Percentiles rank a stretch among this genome's conserved stretches.
Conservation (phyloP, 2,797 vertebrate species). For the Pampus argenteus region DNA sequence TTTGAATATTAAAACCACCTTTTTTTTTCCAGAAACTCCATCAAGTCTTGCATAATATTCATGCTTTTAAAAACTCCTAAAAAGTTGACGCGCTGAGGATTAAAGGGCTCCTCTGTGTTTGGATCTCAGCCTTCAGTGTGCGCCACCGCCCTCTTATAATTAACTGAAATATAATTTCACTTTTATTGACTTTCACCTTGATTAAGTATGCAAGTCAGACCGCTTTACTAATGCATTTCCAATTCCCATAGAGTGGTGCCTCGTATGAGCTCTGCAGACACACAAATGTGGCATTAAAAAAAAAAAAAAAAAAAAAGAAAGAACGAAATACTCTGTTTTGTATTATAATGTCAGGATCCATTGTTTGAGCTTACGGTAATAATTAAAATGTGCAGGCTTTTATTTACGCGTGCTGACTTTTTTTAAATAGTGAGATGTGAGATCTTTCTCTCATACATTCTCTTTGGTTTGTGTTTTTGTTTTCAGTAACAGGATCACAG, state of each 20-base stretch:
- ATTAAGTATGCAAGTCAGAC: constrained; percentile 29
- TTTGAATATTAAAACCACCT: constrained; percentile 36
- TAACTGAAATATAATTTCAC: constrained; percentile 43
- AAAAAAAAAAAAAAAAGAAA: too few species aligned
- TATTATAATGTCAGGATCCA: constrained; percentile 18
- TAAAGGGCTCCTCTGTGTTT: constrained; percentile 28
- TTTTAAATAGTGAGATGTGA: background rate
- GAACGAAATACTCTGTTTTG: background rate
- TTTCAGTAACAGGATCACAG: background rate
- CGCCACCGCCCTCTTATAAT: constrained; percentile 23
- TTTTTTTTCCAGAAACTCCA: constrained; percentile 9
- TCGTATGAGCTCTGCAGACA: background rate
- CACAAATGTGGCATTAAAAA: background rate
- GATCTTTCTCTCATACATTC: constrained; percentile 5
- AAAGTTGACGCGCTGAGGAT: constrained; percentile 27
- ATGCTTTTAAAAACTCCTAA: constrained; percentile 21
- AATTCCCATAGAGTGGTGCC: constrained; percentile 12
- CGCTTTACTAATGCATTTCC: constrained; percentile 17
- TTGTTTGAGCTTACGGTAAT: constrained; percentile 10
- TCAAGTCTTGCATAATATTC: constrained; percentile 14
- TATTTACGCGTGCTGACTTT: background rate
- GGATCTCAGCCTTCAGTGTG: constrained; percentile 24
- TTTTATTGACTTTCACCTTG: constrained; percentile 43
- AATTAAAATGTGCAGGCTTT: background rate
- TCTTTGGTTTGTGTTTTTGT: background rate